phyloP scores from a whole-genome alignment of 1,140 invertebrate species.

The Agrypnia vestita region DNA sequence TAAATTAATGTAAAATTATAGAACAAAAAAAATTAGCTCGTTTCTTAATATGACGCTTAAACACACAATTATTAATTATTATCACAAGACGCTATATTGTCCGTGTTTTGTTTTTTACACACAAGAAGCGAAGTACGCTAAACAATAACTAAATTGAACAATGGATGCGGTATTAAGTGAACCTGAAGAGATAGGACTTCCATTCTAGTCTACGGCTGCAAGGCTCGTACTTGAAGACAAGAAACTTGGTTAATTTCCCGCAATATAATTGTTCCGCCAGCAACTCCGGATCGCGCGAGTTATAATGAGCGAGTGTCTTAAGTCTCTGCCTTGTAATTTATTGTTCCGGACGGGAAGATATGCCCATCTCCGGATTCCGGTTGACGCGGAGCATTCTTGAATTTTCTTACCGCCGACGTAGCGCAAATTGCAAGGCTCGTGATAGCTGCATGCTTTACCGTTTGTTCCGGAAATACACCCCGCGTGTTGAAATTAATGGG shows the following conservation, averaged over 20 bases:
- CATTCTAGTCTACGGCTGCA: neutral
- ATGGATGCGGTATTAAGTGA: neutral
- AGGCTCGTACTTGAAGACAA: conserved; percentile 3
- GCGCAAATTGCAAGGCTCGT: neutral
- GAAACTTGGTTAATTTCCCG: neutral
- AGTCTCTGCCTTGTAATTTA: neutral
- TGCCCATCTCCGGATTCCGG: neutral
- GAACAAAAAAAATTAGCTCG: no score
- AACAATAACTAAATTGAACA: conserved; percentile 5
- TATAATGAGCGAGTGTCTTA: neutral
- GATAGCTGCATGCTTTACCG: neutral
- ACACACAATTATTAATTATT: no score
- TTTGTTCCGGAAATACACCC: conserved; percentile 2
- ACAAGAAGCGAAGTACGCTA: neutral
- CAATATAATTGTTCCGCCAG: neutral
- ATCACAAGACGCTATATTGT: no score
- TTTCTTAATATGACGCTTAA: no score
- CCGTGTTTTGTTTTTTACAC: no score
- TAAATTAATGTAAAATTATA: no score
- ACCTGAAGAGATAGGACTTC: neutral
- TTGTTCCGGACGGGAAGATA: neutral
- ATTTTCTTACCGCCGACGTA: conserved; percentile 1
- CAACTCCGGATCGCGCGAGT: neutral
- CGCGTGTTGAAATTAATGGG: neutral
- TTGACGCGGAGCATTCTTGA: neutral